Evolutionary conservation across 2,113 vertebrate genomes (phyloP).

Genomic region (Irena cyanogastra): DNA sequence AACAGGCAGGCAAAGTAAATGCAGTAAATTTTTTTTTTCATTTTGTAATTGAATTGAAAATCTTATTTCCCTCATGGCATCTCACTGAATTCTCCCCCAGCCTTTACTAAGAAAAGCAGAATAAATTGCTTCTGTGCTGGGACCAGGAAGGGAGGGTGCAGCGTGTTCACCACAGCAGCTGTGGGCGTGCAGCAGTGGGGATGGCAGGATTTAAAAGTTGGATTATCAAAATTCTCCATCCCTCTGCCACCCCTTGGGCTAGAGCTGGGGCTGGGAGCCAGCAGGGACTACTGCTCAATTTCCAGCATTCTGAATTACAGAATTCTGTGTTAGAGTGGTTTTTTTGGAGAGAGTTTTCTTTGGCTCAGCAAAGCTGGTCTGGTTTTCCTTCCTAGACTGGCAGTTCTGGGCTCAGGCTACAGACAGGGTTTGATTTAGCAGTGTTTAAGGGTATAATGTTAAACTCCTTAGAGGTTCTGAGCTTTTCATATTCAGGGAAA

Average conservation of each 20-base stretch:
- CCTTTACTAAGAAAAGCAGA: not conserved
- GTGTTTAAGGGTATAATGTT: not conserved
- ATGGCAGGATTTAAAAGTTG: fast-evolving
- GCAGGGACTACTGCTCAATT: not conserved
- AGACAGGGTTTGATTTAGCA: not conserved
- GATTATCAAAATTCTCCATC: fast-evolving
- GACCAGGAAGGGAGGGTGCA: not conserved
- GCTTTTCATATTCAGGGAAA: not conserved
- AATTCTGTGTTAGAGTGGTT: no score
- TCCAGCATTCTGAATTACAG: not conserved
- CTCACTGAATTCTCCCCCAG: not conserved
- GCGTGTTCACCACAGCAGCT: not conserved
- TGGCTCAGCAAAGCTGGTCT: not conserved
- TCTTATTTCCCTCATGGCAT: not conserved
- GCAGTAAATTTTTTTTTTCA: not conserved
- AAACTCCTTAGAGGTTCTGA: not conserved
- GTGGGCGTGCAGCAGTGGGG: not conserved
- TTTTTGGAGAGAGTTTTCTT: no score
- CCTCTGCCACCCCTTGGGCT: not conserved
- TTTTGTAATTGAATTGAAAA: not conserved
- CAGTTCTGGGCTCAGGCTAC: fast-evolving
- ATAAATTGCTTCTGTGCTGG: not conserved
- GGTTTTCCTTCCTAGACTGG: not conserved
- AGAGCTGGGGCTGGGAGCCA: not conserved
- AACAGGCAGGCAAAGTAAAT: not conserved